phyloP scores from a whole-genome alignment of 1,140 invertebrate genomes.

The Drosophila truncata region DNA sequence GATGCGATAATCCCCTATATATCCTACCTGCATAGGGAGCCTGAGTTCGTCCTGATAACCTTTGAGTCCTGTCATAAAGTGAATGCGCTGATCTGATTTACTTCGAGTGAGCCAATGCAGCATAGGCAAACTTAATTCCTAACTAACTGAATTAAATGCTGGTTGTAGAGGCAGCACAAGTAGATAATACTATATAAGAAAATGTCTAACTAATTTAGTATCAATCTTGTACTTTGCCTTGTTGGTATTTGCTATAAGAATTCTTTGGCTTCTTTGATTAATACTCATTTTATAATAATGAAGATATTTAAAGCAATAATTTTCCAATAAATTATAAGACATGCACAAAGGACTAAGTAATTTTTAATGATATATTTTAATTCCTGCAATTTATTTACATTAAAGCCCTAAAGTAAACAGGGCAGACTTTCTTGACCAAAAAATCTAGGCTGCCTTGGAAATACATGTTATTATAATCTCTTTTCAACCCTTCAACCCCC shows the following conservation, averaged over 20 bases:
- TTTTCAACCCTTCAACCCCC: constrained; percentile 6
- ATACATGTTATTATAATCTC: constrained; percentile 1
- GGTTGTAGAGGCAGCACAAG: not conserved
- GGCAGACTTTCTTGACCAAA: too few relatives aligned
- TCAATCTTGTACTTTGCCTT: not conserved
- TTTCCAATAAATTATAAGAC: not conserved
- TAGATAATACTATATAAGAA: not conserved
- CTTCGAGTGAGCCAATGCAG: not conserved
- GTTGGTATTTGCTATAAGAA: not conserved
- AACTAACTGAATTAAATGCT: not conserved
- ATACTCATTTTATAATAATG: not conserved
- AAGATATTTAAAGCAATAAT: too few relatives aligned
- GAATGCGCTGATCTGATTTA: not conserved
- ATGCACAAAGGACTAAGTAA: too few relatives aligned
- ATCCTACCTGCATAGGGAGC: constrained; percentile 24
- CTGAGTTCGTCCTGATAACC: constrained; percentile 8
- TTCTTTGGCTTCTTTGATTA: fast-evolving
- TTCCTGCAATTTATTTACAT: too few relatives aligned
- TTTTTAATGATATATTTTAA: too few relatives aligned
- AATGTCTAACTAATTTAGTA: not conserved
- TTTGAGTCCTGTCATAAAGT: constrained; percentile 24
- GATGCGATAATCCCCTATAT: constrained; percentile 49
- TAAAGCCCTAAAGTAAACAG: not conserved
- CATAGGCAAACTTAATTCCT: not conserved
- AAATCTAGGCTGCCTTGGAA: not conserved